Conservation (phyloP, 2,113 vertebrate genomes). For the Perognathus longimembris region DNA sequence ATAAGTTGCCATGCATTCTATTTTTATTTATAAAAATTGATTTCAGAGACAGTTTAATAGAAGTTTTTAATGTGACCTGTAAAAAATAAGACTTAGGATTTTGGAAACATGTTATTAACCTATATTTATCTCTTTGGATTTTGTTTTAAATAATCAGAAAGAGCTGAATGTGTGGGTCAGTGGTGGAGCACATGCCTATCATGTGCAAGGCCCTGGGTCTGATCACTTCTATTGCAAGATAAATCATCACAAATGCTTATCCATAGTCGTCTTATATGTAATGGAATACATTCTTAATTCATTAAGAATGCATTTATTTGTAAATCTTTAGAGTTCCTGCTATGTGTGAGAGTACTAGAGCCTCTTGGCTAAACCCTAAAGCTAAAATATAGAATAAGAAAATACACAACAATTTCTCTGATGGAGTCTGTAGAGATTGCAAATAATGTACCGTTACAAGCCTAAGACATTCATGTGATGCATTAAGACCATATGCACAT, state of each 20-base stretch:
- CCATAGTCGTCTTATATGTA: not conserved
- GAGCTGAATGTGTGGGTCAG: not conserved
- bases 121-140: not conserved
- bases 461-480: not conserved
- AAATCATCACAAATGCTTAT: not conserved
- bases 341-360: not conserved
- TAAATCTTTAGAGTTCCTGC: not conserved
- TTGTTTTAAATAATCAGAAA: not conserved
- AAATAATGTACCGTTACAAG: not conserved
- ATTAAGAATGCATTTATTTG: too few relatives aligned
- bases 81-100: slow-evolving; percentile 2
- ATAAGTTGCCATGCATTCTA: slow-evolving; percentile 30
- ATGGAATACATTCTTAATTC: not conserved
- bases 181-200: not conserved
- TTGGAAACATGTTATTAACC: not conserved
- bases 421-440: not conserved
- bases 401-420: not conserved
- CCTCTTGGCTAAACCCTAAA: not conserved
- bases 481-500: not conserved
- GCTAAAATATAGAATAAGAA: not conserved
- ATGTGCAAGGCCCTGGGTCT: not conserved
- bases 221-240: not conserved
- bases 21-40: slow-evolving; percentile 51
- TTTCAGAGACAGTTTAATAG: slow-evolving; percentile 8
- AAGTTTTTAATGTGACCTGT: not conserved